Evolutionary conservation across 1,140 invertebrate genomes (phyloP).

Genomic region (Neotoxoptera formosana): DNA sequence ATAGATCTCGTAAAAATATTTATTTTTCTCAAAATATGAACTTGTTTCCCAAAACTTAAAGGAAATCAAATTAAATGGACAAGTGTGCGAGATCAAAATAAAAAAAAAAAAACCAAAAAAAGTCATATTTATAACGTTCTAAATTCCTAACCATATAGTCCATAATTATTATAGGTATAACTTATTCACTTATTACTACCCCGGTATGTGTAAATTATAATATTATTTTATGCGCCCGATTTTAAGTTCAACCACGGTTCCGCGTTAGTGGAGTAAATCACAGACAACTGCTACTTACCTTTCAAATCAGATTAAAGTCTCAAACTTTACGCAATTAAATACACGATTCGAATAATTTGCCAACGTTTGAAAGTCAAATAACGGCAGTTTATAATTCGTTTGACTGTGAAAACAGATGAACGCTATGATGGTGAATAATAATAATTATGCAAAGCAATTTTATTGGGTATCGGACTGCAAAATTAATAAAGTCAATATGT

Average conservation of each 20-base stretch:
- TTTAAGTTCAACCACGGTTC: neutral
- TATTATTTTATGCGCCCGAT: neutral
- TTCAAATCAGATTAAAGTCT: slow-evolving; percentile 40
- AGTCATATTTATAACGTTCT: neutral
- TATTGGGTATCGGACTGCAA: neutral
- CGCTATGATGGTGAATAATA: neutral
- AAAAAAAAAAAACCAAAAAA: neutral
- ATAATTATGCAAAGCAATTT: neutral
- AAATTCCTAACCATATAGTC: neutral
- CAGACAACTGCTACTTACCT: neutral
- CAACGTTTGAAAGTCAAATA: slow-evolving; percentile 31
- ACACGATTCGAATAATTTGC: slow-evolving; percentile 19
- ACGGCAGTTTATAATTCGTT: slow-evolving; percentile 2
- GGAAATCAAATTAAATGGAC: neutral
- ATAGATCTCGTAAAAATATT: neutral
- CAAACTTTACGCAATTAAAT: slow-evolving; percentile 30
- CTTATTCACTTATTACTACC: neutral
- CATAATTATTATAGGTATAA: neutral
- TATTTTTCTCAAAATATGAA: neutral
- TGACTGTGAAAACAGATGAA: neutral
- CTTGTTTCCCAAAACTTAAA: neutral
- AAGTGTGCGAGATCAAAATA: neutral
- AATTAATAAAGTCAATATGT: neutral
- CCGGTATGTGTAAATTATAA: neutral
- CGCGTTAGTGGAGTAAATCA: neutral